Evolutionary conservation across 2,888 invertebrate genomes (phyloP), one percentile per base, ranked within the genome.

Genomic region (Meta bourneti): DNA sequence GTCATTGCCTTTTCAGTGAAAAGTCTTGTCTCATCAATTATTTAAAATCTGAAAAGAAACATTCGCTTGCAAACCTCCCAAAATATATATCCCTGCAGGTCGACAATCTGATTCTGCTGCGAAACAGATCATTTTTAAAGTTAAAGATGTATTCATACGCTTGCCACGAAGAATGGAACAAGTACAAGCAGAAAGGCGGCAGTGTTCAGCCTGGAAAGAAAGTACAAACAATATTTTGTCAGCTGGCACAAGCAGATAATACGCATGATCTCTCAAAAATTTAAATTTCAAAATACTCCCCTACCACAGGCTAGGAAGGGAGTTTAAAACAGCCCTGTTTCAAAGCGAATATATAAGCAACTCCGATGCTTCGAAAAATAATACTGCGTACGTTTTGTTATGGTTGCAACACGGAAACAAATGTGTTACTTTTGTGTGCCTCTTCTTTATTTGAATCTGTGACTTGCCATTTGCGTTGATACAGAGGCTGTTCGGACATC

Each of bases 211-310:
- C 61, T 61, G 52, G 7, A 79, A 7, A 13, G 52, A 61, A 54
- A 54, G 20, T 13, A 54, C 4, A 54, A 79, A 79, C 54, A 34
- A 20, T 61, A 61, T 34, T 61, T 79, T 54, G 54, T 79, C 79
- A 79, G 79, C 79, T 79, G 79, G 79, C 54, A 54, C 79, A 54
- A 79, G 54, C 79, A 79, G 79, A 79, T 20, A 79, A 19, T 79
- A 54, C 54, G 54, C 54, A 79, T 61, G 19, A 51, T 54, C 54
- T 79, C 34, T 54, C 79, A 20, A 79, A 79, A 49, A 79, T 79
- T 54, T 79, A 79, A 79, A 79, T 79, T 79, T 34, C 11, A 11
- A 16, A 34, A 16, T 19, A 79, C 77, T 77, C 49, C n/a, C 51
- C 51, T 16, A 5, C 79, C 61, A 61, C 13, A 4, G 7, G 13